Evolutionary conservation across 2,797 vertebrate genomes (phyloP), one percentile per base, ranked within the genome.

Genomic region (Trachurus trachurus): DNA sequence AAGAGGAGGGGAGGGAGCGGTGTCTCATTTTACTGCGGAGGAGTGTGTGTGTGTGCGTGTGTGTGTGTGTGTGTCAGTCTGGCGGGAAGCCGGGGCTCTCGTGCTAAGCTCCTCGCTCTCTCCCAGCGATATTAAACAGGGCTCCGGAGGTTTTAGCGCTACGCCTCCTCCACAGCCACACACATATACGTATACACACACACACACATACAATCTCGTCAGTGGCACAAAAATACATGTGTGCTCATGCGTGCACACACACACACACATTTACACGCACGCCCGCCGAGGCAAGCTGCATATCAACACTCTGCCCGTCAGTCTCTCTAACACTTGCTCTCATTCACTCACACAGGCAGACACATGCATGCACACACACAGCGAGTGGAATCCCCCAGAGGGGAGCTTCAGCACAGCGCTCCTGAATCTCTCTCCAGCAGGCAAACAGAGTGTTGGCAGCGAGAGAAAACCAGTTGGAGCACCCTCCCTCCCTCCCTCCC

Each of bases 61-160:
- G 71, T 29, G 71, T 53, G 71, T 29, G 71, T 53, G 71, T 69
- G 39, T 62, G 87, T 78, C 76, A 79, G 78, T 90, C 82, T 90
- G 93, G 87, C 87, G 89, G 91, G 89, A 91, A 93, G 93, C 92
- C 63, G 84, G 76, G 83, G 87, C 87, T 92, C 89, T 92, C 81
- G 85, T 86, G 89, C 87, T 93, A 92, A 93, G 93, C 93, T 92
- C 90, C 91, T 87, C 84, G 85, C 86, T 88, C 91, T 91, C 91
- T 93, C 93, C 90, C 88, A 92, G 90, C 83, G 91, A 95, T 94
- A 94, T 95, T 94, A 95, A 95, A 95, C 93, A 91, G 87, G 83
- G 93, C 94, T 96, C 90, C 75, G 67, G 88, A 94, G 93, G 90
- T 90, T 93, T 69, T 94, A 94, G 87, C 87, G 85, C 90, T 90